These are phyloP conservation scores for Tachysurus vachellii DNA, from an alignment of 2,113 vertebrate species.

Conservation along the genomic window DNA sequence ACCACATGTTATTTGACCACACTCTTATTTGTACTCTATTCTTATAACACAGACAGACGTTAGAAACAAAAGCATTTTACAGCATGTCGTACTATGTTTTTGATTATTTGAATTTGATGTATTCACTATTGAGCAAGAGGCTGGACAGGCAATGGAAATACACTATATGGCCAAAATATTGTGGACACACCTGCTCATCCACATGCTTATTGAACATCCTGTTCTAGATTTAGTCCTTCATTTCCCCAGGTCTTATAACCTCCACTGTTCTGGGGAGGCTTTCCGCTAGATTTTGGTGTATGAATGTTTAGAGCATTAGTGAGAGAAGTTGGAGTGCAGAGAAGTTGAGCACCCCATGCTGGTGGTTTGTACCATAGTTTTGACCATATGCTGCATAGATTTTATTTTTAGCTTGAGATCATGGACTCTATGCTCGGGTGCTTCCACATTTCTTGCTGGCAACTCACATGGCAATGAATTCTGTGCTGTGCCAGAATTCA, in stretches of 20 bases:
- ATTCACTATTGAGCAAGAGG: not conserved
- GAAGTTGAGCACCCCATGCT: not conserved
- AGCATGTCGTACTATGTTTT: no score
- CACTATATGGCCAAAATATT: not conserved
- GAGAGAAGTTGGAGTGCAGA: not conserved
- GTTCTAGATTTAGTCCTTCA: not conserved
- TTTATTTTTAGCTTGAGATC: no score
- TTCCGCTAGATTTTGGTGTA: not conserved
- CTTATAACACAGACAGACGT: no score
- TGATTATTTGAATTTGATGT: no score
- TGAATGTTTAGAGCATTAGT: not conserved
- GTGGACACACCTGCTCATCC: not conserved
- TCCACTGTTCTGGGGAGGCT: not conserved
- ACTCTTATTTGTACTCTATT: no score
- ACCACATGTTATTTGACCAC: no score
- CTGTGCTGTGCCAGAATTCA: no score
- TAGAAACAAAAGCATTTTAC: no score
- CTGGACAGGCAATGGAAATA: not conserved
- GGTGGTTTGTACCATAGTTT: not conserved
- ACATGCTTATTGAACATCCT: not conserved
- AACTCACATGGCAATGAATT: no score
- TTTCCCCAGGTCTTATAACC: not conserved
- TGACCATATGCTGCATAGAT: no score
- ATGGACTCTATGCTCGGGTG: no score
- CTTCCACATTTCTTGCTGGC: no score